Evolutionary conservation across 2,797 vertebrate genomes (phyloP), one percentile per base, ranked within the genome.

Genomic region (Sebastes jordani): DNA sequence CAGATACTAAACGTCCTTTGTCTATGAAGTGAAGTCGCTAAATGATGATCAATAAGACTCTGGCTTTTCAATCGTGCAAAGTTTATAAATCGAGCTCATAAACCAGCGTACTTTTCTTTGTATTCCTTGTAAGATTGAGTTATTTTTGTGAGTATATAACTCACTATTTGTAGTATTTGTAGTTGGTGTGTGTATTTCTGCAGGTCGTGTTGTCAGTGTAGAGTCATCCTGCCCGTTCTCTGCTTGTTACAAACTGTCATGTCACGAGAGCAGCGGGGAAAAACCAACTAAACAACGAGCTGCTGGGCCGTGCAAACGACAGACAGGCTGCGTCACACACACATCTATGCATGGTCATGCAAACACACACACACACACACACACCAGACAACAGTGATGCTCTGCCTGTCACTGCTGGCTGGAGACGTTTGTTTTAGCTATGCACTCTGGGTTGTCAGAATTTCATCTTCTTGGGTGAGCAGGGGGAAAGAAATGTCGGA

Each of bases 401-500:
- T 67, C 25, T 11, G 60, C 49, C 76, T 73, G 74, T 55, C 84
- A 23, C 65, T 69, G 80, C 71, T 52, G 64, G 60, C 54, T 71
- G 67, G 11, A 23, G 84, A 82, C 66, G 56, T 74, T 76, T 76
- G 61, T 81, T 88, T 81, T 76, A 77, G 82, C 78, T 70, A 1
- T 54, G 81, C 69, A 61, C 73, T 82, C 78, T 68, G 68, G 30
- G 71, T 61, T 89, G 86, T 81, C 84, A 85, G 49, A 52, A 76
- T 80, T 78, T 83, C 71, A 71, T 85, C 58, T 76, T 65, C 56
- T 76, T 71, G 82, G 78, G 71, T 77, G 82, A 89, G 76, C 67
- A 75, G 30, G 27, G 56, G 62, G 59, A 60, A 25, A 69, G 20
- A 65, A 61, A 71, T 66, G 55, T 46, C 27, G 34, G 34, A 77